Percentiles rank a stretch among this genome's conserved stretches.
These are phyloP conservation scores for Argya squamiceps DNA, from an alignment of 2,797 vertebrate species.

Conservation along the genomic window DNA sequence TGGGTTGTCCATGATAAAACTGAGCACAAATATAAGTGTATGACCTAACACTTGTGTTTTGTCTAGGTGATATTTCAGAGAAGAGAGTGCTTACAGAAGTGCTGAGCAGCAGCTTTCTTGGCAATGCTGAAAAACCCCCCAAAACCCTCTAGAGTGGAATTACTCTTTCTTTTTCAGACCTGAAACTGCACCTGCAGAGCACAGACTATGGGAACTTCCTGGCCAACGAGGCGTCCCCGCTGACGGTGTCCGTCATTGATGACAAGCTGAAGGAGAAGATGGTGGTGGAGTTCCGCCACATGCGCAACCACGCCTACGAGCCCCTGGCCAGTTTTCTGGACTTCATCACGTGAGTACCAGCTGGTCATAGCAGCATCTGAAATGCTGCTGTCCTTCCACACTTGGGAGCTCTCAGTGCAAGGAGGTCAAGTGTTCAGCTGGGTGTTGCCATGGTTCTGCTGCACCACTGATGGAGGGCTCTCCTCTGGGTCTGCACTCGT, in stretches of 20 bases:
- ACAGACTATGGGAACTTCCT: conserved; percentile 98
- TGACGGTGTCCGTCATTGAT: conserved; percentile 95
- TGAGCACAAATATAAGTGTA: neutral
- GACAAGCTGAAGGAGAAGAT: conserved; percentile 99
- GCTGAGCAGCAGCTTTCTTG: neutral
- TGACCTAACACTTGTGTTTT: neutral
- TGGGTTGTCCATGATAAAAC: neutral
- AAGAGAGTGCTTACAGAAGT: neutral
- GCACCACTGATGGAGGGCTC: neutral
- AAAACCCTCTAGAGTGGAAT: neutral
- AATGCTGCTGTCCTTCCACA: neutral
- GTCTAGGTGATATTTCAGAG: neutral
- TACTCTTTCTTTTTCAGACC: conserved; percentile 76
- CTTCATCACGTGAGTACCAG: conserved; percentile 90
- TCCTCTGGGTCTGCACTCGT: neutral
- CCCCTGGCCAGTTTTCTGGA: conserved; percentile 97
- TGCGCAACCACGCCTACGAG: conserved; percentile 98
- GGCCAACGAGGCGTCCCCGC: conserved; percentile 94
- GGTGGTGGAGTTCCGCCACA: conserved; percentile 98
- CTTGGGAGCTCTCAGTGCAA: neutral
- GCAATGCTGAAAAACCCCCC: rapidly evolving
- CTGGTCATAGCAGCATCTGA: neutral
- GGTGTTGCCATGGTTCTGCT: neutral
- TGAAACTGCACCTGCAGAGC: conserved; percentile 98
- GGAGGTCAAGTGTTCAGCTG: neutral